Base-by-base conservation (phyloP, 1,140 invertebrate genomes). In the Saccostrea glomerata region DNA sequence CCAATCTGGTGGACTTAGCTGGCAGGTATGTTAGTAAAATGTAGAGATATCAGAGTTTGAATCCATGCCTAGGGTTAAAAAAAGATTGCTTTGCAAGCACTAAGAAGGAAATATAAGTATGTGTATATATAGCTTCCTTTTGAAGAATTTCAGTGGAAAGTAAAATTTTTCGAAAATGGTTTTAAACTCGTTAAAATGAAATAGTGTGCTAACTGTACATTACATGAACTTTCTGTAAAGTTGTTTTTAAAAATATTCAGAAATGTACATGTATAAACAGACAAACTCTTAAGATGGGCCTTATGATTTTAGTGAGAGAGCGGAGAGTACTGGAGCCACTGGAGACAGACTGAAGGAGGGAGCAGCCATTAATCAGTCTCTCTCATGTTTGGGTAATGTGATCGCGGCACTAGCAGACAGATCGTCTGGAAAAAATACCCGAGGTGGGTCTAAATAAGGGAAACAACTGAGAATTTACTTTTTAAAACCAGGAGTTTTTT, bases 1-100 rank as follows among this genome's bases (percentile, higher is more conserved):
- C 96, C 82, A 96, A 97, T 91, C 92, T 97, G 23, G 96, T 97
- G 5, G 96, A 97, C 94, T 94, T 97, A 89, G 96, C 96, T 86
- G 96, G 96, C 94, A 97, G 96, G 96, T 96, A 91, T 15, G 40
- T 2, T 23, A 5, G 1, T 25, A 82, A 4, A 23, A 82, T 30
- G 15, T 17, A 36, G 23, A 13, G 30, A 9, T 13, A 36, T 20
- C 11, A 13, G 73, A 30, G 73, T 82, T 17, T 23, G 15, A 82
- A 30, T 2, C 9, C 36, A 17, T 5, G 3, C 3, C 12, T 30
- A 36, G 7, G 30, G 0, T 30, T 82, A 36, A 23, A 23, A 63
- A n/a, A n/a, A 20, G 0, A 1, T 17, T n/a, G 7, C 58, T 20
- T 63, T 63, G 15, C 0, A 36, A 36, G 2, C 2, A 36, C 30